Conservation (phyloP, 2,797 vertebrate genomes). For the Sebastes steindachneri region DNA sequence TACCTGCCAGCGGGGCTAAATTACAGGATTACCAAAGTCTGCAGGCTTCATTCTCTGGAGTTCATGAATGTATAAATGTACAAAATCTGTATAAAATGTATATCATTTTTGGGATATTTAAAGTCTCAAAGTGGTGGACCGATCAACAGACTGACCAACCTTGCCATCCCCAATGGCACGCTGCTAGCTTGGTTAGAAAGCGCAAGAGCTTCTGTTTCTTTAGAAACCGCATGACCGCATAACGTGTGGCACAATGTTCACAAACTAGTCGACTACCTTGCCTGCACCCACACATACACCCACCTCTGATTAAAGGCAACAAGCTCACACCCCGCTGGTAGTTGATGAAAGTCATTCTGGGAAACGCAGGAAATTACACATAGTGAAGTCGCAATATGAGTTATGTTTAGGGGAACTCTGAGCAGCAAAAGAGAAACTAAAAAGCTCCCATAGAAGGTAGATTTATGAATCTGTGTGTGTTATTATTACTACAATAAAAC, state of each 20-base stretch:
- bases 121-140: not conserved
- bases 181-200: not conserved
- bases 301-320: constrained; percentile 31
- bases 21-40: not conserved
- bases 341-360: not conserved
- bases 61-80: not conserved
- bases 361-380: constrained; percentile 36
- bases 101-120: not conserved
- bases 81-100: not conserved
- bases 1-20: too few species aligned
- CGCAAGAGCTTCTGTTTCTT: not conserved
- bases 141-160: not conserved
- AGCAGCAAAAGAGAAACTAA: not conserved
- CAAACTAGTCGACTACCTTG: not conserved
- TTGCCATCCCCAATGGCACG: not conserved
- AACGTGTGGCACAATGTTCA: not conserved
- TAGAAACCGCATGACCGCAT: not conserved
- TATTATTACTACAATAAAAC: constrained; percentile 1
- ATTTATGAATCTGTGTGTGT: not conserved
- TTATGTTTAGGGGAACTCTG: not conserved
- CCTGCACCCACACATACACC: constrained; percentile 20
- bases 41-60: not conserved
- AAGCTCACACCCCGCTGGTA: constrained; percentile 15
- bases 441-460: not conserved
- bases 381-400: not conserved